Evolutionary conservation across 1,140 invertebrate species (phyloP).

Genomic region (Drosophila yakuba): DNA sequence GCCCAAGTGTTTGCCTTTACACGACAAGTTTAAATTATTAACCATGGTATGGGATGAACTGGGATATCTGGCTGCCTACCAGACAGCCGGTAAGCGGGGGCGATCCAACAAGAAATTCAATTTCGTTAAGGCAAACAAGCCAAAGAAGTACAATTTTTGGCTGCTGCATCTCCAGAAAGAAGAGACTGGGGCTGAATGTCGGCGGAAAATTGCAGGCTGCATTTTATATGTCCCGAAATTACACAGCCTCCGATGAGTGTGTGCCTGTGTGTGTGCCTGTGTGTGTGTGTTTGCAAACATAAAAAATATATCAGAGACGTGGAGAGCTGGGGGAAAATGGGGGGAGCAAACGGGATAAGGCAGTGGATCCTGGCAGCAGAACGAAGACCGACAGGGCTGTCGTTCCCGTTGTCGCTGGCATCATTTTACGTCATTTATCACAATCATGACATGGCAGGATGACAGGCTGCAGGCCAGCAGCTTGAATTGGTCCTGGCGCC

Average conservation of each 20-base stretch:
- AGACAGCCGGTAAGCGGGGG: neutral
- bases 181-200: constrained; percentile 21
- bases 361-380: constrained; percentile 4
- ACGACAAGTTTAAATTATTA: constrained; percentile 78
- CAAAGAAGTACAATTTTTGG: constrained; percentile 57
- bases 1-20: constrained; percentile 70
- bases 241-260: constrained; percentile 56
- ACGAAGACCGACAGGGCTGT: constrained; percentile 61
- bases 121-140: constrained; percentile 79
- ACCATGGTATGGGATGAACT: constrained; percentile 8
- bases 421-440: constrained; percentile 83
- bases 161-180: constrained; percentile 56
- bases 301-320: constrained; percentile 62
- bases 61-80: too few species aligned
- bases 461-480: constrained; percentile 48
- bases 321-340: constrained; percentile 15
- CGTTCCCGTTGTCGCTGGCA: constrained; percentile 70
- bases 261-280: neutral
- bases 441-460: constrained; percentile 78
- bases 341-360: neutral
- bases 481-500: constrained; percentile 27
- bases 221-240: constrained; percentile 77
- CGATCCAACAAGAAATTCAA: constrained; percentile 72
- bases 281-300: constrained; percentile 31
- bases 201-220: constrained; percentile 74